These are phyloP conservation scores for Distichodus sexfasciatus DNA, from an alignment of 2,797 vertebrate genomes.

Conservation along the genomic window DNA sequence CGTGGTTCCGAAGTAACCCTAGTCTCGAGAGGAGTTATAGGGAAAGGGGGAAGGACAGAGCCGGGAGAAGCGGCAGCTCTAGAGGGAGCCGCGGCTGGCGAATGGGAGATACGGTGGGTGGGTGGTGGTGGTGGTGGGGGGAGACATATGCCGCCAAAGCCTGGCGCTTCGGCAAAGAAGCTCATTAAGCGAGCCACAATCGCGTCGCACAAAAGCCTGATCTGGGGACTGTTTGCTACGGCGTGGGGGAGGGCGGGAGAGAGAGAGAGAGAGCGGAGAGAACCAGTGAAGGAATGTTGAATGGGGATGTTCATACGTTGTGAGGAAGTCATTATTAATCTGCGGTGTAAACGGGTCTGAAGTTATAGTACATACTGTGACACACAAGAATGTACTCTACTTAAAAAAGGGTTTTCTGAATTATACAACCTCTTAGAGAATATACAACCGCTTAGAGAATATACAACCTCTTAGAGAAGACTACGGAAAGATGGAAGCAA, in stretches of 20 bases:
- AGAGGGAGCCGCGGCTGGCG: constrained; percentile 1
- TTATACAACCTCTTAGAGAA: no score
- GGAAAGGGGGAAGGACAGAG: constrained; percentile 3
- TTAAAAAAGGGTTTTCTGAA: no score
- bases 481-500: no score
- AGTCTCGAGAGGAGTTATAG: constrained; percentile 53
- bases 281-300: constrained; percentile 65
- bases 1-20: constrained; percentile 47
- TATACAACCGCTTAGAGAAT: no score
- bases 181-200: constrained; percentile 83
- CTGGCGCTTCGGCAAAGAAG: constrained; percentile 71
- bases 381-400: no score
- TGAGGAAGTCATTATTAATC: background rate
- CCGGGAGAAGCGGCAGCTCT: constrained; percentile 16
- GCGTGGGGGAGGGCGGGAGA: constrained; percentile 48
- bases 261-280: constrained; percentile 40
- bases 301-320: constrained; percentile 37
- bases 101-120: constrained; percentile 30
- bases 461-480: no score
- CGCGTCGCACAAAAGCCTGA: constrained; percentile 75
- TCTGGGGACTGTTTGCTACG: constrained; percentile 73
- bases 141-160: constrained; percentile 77
- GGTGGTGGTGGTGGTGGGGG: constrained; percentile 50
- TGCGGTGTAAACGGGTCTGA: no score
- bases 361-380: no score